phyloP scores from a whole-genome alignment of 2,113 vertebrate species.

The Otis tarda region DNA sequence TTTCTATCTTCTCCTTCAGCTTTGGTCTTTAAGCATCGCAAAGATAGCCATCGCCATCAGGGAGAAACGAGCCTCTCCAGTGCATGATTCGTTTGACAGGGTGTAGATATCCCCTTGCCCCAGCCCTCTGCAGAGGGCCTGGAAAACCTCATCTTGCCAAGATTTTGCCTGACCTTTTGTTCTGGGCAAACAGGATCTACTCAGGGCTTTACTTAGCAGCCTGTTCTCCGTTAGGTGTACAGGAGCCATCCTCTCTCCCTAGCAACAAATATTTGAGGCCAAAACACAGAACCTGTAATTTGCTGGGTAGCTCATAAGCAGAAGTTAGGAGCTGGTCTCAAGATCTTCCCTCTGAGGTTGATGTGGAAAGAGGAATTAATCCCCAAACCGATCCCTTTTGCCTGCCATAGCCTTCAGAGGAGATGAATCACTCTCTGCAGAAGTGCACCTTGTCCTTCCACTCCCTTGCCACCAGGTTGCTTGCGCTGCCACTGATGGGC shows the following conservation, averaged over 20 bases:
- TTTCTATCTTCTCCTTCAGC: background rate
- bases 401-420: background rate
- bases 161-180: constrained; percentile 41
- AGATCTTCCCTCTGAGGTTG: background rate
- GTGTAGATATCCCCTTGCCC: background rate
- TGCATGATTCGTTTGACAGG: background rate
- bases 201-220: background rate
- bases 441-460: background rate
- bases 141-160: constrained; percentile 17
- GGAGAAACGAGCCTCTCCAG: background rate
- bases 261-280: constrained; percentile 4
- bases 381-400: background rate
- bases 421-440: background rate
- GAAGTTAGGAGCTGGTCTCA: background rate
- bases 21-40: background rate
- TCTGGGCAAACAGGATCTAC: background rate
- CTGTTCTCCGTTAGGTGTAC: background rate
- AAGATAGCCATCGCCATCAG: background rate
- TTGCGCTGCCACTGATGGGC: fast-evolving
- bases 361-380: background rate
- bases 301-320: background rate
- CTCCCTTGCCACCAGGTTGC: background rate
- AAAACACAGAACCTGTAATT: constrained; percentile 5
- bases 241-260: background rate
- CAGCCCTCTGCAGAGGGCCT: background rate